Base-by-base conservation (phyloP, 1,140 invertebrate species). In the Ips nitidus region DNA sequence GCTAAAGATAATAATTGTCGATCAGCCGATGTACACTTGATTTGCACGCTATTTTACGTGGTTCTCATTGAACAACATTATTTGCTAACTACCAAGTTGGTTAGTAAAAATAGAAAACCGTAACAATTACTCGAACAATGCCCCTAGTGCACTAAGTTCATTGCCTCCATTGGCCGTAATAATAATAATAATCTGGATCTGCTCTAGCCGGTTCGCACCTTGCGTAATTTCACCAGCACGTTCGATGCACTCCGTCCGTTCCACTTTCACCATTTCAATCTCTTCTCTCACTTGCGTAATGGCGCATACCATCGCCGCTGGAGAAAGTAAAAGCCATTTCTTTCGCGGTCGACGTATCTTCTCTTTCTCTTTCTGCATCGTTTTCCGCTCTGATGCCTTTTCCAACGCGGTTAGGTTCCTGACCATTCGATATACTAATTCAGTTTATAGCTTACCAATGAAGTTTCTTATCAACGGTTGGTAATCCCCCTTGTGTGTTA, bases 251-350 rank as follows among this genome's bases (percentile, higher is more conserved):
- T 70, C 65, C 42, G 43, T 39, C 41, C 41, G 63, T 64, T 58
- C 59, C 62, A 74, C 73, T 72, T 74, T 72, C 73, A 67, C 73
- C 70, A 61, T 40, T 66, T 22, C 22, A 52, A 65, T 55, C 60
- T 59, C 41, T 55, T 59, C 69, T 71, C 59, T 63, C 43, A 53
- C 72, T 70, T 70, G 69, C 69, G 69, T 70, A 71, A 71, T 53
- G 4, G 43, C 53, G 52, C 61, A 41, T 40, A 45, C 37, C 55
- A 55, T 43, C 41, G 41, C 40, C 40, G 41, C 3, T 52, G 60
- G 67, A 62, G 67, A 69, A 69, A 69, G 67, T 69, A 69, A 63
- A 69, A 69, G 60, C 57, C 41, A 22, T 60, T 55, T 68, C 57
- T 53, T 68, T 68, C 67, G 57, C 52, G 41, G 38, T 56, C 53